These are phyloP conservation scores for Acyrthosiphon pisum DNA, from an alignment of 1,140 invertebrate genomes.

Conservation along the genomic window DNA sequence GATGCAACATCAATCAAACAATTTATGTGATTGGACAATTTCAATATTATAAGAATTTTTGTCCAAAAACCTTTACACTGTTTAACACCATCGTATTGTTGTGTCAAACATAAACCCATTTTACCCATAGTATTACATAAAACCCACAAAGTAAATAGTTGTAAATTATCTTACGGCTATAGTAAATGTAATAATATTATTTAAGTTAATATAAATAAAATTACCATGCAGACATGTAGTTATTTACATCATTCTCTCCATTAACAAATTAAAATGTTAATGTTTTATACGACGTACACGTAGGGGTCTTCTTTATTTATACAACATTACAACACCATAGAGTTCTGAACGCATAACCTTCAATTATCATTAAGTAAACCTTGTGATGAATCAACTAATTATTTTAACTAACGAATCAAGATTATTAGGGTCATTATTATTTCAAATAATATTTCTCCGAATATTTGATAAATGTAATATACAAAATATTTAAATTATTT, in stretches of 20 bases:
- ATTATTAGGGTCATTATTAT: neutral
- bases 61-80: neutral
- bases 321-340: neutral
- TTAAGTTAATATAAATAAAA: neutral
- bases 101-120: neutral
- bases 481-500: neutral
- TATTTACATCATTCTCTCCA: neutral
- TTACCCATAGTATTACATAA: neutral
- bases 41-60: neutral
- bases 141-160: neutral
- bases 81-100: neutral
- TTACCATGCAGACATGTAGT: neutral
- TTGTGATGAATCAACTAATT: neutral
- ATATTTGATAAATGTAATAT: neutral
- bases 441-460: neutral
- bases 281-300: neutral
- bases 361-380: neutral
- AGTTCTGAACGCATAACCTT: neutral
- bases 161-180: neutral
- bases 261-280: conserved; percentile 1
- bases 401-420: neutral
- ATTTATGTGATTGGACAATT: neutral
- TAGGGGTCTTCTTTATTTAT: neutral
- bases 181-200: neutral
- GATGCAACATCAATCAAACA: neutral